These are phyloP conservation scores for Ostrea denselamellosa DNA, from an alignment of 1,140 invertebrate species.

Conservation along the genomic window DNA sequence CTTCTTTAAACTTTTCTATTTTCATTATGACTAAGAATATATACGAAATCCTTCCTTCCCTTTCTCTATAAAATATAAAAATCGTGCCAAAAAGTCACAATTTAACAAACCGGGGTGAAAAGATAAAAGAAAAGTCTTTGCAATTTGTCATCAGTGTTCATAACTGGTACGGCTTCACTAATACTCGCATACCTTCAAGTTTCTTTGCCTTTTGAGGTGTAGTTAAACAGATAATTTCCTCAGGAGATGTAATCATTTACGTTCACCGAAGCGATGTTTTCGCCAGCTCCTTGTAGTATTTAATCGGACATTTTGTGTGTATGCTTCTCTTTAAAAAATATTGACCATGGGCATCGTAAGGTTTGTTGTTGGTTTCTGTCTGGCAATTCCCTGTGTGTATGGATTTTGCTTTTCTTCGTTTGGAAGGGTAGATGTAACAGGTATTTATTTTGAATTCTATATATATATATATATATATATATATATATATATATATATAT, in stretches of 20 bases:
- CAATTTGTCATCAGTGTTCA: background rate
- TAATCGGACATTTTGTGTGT: background rate
- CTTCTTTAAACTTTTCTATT: background rate
- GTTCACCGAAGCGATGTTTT: background rate
- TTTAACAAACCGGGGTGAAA: background rate
- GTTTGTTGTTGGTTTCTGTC: background rate
- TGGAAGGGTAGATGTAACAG: slow-evolving; percentile 49
- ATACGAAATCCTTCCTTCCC: background rate
- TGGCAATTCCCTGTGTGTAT: background rate
- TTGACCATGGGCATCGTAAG: background rate
- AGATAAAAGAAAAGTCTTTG: background rate
- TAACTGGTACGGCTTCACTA: background rate
- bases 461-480: no score
- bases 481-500: no score
- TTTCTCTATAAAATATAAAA: background rate
- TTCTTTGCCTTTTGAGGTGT: background rate
- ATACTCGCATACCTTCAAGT: background rate
- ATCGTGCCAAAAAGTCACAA: background rate
- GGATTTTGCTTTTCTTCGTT: slow-evolving; percentile 44
- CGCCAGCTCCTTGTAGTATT: background rate
- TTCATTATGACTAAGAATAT: background rate
- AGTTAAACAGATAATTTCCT: background rate
- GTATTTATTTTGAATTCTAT: slow-evolving; percentile 1
- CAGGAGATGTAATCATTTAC: slow-evolving; percentile 24
- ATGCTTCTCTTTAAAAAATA: background rate